Base-by-base conservation (phyloP, 1,140 invertebrate species). In the Oreohelix idahoensis region DNA sequence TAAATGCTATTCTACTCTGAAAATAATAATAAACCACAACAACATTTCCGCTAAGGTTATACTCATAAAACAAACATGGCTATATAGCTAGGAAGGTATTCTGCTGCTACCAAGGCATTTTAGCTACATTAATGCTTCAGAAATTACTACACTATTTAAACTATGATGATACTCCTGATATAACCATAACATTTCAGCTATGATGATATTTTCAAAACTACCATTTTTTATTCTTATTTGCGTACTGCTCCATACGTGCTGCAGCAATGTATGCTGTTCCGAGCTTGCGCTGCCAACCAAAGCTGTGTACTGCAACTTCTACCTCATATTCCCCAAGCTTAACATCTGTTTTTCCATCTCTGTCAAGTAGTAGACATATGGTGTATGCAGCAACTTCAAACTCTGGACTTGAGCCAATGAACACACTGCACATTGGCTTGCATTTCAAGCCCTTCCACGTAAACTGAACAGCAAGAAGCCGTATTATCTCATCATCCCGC, bases 361-460 rank as follows among this genome's bases (percentile, higher is more conserved):
- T 83, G 29, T 85, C 88, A 35, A 89, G 84, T 17, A 92, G 81
- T 49, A 88, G 90, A 49, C 87, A 87, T 5, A 92, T 94, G 0
- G 97, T 97, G 89, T 98, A 98, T 0, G 97, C 92, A 29, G 97
- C 96, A 92, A 99, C 95, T 93, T 98, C 97, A 86, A 98, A 94
- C 93, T 98, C 97, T 0, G 97, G 97, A 83, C 96, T 97, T 4
- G 96, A 97, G 36, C 97, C 97, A 83, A 98, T 94, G 88, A 98
- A 97, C 58, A 88, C 89, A 76, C 90, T 91, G 79, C 91, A 90
- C 83, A 92, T 87, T 39, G 90, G 89, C 83, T 93, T 93, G 29
- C 85, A 89, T 69, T 88, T 88, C 13, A 84, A 83, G 17, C 84
- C 87, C 39, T 87, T 89, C 88, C 88, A 92, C 17, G 83, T 85